These are phyloP conservation scores for Noturus placidus DNA, from an alignment of 2,113 vertebrate genomes.

Conservation along the genomic window DNA sequence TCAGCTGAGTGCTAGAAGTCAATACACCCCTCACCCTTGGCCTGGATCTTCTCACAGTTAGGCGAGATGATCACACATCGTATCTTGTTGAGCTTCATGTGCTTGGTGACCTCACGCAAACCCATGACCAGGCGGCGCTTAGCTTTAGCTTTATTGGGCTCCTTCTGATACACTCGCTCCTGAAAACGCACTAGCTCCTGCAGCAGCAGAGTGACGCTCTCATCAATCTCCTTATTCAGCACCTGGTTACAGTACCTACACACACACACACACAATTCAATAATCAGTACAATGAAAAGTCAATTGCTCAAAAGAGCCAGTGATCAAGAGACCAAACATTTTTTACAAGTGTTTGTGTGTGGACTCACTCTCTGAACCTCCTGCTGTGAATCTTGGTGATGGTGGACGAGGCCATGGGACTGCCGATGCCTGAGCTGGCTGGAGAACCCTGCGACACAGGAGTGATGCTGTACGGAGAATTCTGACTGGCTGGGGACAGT, in stretches of 20 bases:
- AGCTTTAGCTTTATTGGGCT: conserved; percentile 90
- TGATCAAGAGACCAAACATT: not conserved
- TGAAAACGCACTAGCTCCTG: conserved; percentile 98
- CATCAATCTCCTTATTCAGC: conserved; percentile 97
- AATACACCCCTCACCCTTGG: conserved; percentile 80
- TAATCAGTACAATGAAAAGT: not conserved
- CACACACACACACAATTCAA: conserved; percentile 6
- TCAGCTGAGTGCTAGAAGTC: not conserved
- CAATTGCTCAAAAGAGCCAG: not conserved
- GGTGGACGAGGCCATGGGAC: conserved; percentile 94
- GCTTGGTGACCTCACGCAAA: conserved; percentile 94
- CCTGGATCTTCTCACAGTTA: conserved; percentile 98
- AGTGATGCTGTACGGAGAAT: conserved; percentile 97
- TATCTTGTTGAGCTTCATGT: conserved; percentile 96
- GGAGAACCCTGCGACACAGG: conserved; percentile 97
- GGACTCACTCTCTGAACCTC: conserved; percentile 94
- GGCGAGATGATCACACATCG: conserved; percentile 98
- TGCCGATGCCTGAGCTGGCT: conserved; percentile 93
- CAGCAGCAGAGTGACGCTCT: conserved; percentile 90
- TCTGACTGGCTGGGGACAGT: conserved; percentile 96
- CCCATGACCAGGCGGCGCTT: conserved; percentile 96
- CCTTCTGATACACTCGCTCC: conserved; percentile 93
- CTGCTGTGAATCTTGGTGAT: conserved; percentile 99
- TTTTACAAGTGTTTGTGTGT: conserved; percentile 8
- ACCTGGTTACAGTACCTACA: conserved; percentile 97